phyloP scores from a whole-genome alignment of 2,797 vertebrate species.

The Numenius phaeopus region DNA sequence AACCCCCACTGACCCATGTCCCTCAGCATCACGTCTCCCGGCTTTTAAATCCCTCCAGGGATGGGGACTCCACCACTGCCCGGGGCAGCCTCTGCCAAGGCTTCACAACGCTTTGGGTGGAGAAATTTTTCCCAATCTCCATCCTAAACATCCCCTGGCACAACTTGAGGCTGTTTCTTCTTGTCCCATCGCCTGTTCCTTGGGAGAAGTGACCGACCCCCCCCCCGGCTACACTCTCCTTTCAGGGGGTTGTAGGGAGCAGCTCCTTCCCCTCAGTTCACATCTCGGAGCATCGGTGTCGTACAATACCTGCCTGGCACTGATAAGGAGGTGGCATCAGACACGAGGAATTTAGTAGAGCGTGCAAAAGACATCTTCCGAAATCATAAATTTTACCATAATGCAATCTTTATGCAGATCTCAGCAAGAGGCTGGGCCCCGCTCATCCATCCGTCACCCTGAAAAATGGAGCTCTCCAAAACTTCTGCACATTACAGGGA shows the following conservation, averaged over 20 bases:
- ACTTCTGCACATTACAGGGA: neutral
- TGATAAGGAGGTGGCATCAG: neutral
- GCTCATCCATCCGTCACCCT: neutral
- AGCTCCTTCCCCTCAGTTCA: neutral
- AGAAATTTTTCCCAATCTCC: neutral
- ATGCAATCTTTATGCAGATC: neutral
- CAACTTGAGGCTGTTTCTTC: neutral
- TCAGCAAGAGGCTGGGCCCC: neutral
- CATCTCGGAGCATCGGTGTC: neutral
- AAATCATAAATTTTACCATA: neutral
- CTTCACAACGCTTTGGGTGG: neutral
- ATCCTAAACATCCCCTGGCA: neutral
- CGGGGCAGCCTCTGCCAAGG: neutral
- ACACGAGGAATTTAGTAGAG: neutral
- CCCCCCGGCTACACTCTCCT: neutral
- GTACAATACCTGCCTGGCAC: neutral
- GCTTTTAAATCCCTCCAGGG: neutral
- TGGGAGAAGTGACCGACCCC: neutral
- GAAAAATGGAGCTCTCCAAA: slow-evolving; percentile 3
- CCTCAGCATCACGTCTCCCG: neutral
- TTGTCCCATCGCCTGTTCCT: neutral
- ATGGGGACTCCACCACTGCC: neutral
- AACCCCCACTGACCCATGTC: neutral
- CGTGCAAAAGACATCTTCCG: neutral
- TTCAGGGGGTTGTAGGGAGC: neutral